Percentiles rank a stretch among this genome's conserved stretches.
Evolutionary conservation across 2,113 vertebrate genomes (phyloP).

Genomic region (Tragelaphus strepsiceros): DNA sequence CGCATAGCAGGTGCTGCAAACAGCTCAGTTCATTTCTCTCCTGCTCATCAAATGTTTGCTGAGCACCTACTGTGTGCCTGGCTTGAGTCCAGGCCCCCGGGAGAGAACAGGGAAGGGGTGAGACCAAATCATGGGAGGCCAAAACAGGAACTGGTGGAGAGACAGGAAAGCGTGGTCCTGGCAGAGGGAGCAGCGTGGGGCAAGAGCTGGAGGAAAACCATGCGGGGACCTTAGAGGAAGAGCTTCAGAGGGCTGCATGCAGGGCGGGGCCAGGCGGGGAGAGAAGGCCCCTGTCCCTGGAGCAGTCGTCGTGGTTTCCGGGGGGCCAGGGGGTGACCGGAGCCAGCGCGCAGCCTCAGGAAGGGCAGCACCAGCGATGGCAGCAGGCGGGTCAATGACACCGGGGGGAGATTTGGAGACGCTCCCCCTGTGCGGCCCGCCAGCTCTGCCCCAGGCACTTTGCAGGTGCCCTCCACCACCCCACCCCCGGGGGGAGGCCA

Average conservation of each 20-base stretch:
- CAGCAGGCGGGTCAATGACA: fast-evolving
- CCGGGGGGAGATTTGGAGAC: fast-evolving
- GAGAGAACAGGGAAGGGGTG: not conserved
- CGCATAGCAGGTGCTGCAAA: fast-evolving
- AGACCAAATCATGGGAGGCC: no score
- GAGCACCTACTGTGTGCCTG: not conserved
- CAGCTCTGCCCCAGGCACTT: not conserved
- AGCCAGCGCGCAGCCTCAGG: not conserved
- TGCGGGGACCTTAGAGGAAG: not conserved
- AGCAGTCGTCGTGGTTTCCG: not conserved
- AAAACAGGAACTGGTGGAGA: not conserved
- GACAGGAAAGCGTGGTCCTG: not conserved
- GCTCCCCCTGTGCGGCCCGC: fast-evolving
- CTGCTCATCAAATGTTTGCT: not conserved
- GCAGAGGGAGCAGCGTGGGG: fast-evolving
- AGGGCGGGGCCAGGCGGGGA: fast-evolving
- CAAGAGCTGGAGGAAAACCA: not conserved
- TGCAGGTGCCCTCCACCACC: not conserved
- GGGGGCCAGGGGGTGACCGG: not conserved
- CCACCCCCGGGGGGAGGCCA: fast-evolving
- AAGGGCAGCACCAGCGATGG: fast-evolving
- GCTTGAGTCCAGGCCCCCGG: not conserved
- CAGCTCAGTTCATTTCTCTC: not conserved
- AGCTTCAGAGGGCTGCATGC: not conserved
- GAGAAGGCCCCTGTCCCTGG: no score